These are phyloP conservation scores for Tetanocera ferruginea DNA, from an alignment of 2,888 invertebrate species.

Conservation along the genomic window DNA sequence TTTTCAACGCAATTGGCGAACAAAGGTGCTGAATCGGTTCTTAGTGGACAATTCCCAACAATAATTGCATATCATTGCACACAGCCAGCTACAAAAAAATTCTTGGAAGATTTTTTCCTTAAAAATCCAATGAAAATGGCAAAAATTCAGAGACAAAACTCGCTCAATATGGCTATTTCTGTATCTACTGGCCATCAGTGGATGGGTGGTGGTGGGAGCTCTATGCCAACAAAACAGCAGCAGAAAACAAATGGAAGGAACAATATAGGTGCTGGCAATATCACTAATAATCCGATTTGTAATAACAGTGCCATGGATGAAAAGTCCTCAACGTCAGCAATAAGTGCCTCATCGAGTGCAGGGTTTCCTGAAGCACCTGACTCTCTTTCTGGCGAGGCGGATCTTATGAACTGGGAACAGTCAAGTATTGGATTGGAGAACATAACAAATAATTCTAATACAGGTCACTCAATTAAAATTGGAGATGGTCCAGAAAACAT, in stretches of 20 bases:
- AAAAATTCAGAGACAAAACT: slow-evolving; percentile 86
- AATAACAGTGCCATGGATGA: slow-evolving; percentile 22
- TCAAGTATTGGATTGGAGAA: slow-evolving; percentile 18
- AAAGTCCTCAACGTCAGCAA: slow-evolving; percentile 6
- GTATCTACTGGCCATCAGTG: slow-evolving; percentile 40
- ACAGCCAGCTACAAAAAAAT: slow-evolving; percentile 94
- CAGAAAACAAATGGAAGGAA: slow-evolving; percentile 20
- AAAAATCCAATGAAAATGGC: slow-evolving; percentile 92
- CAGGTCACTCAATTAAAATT: slow-evolving; percentile 28
- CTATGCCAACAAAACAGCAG: slow-evolving; percentile 25
- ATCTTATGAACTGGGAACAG: slow-evolving; percentile 34
- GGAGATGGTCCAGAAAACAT: slow-evolving; percentile 9
- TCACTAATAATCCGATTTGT: slow-evolving; percentile 18
- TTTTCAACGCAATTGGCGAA: slow-evolving; percentile 95
- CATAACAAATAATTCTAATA: not conserved
- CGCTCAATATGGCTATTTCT: slow-evolving; percentile 53
- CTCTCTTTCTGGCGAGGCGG: slow-evolving; percentile 6
- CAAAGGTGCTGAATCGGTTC: slow-evolving; percentile 92
- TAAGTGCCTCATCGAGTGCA: slow-evolving; percentile 5
- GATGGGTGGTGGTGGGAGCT: slow-evolving; percentile 36
- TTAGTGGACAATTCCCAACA: slow-evolving; percentile 89
- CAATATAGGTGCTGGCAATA: not conserved
- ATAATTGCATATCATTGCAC: slow-evolving; percentile 96
- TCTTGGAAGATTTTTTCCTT: slow-evolving; percentile 81
- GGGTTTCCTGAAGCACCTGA: slow-evolving; percentile 15